phyloP scores from a whole-genome alignment of 2,888 invertebrate genomes.

The Agrilus cyanescens region DNA sequence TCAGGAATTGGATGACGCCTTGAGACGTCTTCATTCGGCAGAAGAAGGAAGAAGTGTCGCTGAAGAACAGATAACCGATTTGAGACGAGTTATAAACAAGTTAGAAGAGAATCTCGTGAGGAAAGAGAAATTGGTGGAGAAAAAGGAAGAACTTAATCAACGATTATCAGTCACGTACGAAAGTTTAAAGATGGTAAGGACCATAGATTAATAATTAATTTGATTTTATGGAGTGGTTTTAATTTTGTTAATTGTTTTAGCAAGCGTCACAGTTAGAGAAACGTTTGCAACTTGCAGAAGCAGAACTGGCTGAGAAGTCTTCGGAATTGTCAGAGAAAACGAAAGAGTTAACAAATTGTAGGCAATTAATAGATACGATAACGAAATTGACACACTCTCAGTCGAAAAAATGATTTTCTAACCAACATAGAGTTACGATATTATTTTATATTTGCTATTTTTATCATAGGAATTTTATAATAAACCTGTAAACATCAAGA shows the following conservation, averaged over 20 bases:
- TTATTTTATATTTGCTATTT: too few relatives aligned
- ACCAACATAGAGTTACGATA: too few relatives aligned
- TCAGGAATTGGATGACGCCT: slow-evolving; percentile 14
- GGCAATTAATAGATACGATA: slow-evolving; percentile 27
- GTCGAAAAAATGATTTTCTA: too few relatives aligned
- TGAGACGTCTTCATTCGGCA: slow-evolving; percentile 17
- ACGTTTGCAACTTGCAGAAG: slow-evolving; percentile 17
- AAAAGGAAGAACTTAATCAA: slow-evolving; percentile 25
- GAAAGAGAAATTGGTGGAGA: slow-evolving; percentile 25
- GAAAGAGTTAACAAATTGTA: slow-evolving; percentile 22
- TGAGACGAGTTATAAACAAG: slow-evolving; percentile 22
- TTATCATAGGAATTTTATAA: too few relatives aligned
- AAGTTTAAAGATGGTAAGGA: slow-evolving; percentile 24
- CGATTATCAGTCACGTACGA: slow-evolving; percentile 22
- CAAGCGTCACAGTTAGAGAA: slow-evolving; percentile 24
- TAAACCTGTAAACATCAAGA: too few relatives aligned
- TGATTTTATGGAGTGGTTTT: background rate
- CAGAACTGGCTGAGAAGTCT: slow-evolving; percentile 17
- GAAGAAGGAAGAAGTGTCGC: slow-evolving; percentile 15
- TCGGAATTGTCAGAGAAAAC: slow-evolving; percentile 22
- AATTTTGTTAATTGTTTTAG: slow-evolving; percentile 18
- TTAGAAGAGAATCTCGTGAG: slow-evolving; percentile 27
- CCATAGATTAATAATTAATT: slow-evolving; percentile 1
- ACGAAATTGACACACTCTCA: slow-evolving; percentile 22
- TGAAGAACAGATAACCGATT: slow-evolving; percentile 23